These are phyloP conservation scores for Himalopsyche japonica DNA, from an alignment of 2,888 invertebrate species.

Conservation along the genomic window DNA sequence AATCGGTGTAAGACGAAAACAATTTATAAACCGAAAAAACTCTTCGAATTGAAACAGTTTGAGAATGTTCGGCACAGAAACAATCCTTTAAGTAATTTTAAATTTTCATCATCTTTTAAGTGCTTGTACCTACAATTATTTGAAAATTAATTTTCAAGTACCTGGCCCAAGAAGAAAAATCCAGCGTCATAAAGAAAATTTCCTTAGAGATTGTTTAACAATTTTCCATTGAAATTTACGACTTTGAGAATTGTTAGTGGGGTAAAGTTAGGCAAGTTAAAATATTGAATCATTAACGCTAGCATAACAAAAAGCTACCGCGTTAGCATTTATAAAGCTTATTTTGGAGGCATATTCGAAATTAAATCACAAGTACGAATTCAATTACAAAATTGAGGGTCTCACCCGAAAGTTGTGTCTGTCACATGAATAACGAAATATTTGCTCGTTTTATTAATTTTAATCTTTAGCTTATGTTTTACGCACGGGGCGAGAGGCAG, in stretches of 20 bases:
- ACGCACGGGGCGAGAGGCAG: background rate
- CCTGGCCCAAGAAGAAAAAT: background rate
- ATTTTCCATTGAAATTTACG: background rate
- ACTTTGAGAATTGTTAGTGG: background rate
- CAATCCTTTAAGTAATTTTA: background rate
- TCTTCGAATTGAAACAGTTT: too few species aligned
- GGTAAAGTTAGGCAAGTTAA: background rate
- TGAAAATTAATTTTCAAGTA: background rate
- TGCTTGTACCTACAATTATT: background rate
- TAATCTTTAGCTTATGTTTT: background rate
- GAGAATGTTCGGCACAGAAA: too few species aligned
- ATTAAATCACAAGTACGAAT: slow-evolving; percentile 1
- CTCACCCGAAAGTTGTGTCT: background rate
- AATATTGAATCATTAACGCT: background rate
- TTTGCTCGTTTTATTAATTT: slow-evolving; percentile 5
- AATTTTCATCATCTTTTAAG: background rate
- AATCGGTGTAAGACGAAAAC: too few species aligned
- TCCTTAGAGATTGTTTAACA: background rate
- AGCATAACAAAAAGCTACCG: background rate
- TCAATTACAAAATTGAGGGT: slow-evolving; percentile 4
- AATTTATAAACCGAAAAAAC: too few species aligned
- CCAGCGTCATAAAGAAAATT: background rate
- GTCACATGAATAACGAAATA: slow-evolving; percentile 4
- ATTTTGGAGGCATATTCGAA: background rate
- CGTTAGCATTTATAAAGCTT: background rate